Conservation (phyloP, 1,140 invertebrate species). For the Hypothenemus hampei region DNA sequence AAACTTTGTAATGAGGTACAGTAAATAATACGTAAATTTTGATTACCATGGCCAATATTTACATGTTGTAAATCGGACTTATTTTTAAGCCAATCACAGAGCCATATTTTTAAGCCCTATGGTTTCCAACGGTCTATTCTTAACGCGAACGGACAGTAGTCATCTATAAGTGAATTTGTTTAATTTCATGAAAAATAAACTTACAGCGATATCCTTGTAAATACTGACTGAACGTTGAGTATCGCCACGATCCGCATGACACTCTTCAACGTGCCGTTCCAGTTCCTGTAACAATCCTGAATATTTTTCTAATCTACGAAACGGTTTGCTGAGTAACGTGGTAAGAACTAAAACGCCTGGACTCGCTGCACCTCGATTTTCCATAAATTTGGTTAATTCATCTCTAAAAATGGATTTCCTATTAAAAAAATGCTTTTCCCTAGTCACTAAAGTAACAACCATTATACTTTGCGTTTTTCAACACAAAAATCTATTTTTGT, state of each 20-base stretch:
- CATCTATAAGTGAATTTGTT: no score
- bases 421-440: background rate
- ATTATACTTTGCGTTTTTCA: background rate
- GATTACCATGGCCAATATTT: no score
- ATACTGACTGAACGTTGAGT: slow-evolving; percentile 89
- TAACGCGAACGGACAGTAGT: no score
- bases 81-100: no score
- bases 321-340: slow-evolving; percentile 89
- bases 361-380: slow-evolving; percentile 71
- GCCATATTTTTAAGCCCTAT: no score
- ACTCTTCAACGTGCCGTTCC: slow-evolving; percentile 91
- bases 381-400: slow-evolving; percentile 82
- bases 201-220: slow-evolving; percentile 91
- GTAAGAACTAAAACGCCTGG: slow-evolving; percentile 86
- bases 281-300: slow-evolving; percentile 90
- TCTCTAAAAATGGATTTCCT: slow-evolving; percentile 55
- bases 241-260: slow-evolving; percentile 92
- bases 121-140: no score
- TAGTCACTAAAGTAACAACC: background rate
- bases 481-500: background rate
- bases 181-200: no score
- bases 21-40: no score
- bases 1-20: no score
- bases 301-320: slow-evolving; percentile 92
- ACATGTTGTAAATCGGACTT: no score